Evolutionary conservation across 2,888 invertebrate genomes (phyloP).

Genomic region (Andrena trimmerana): DNA sequence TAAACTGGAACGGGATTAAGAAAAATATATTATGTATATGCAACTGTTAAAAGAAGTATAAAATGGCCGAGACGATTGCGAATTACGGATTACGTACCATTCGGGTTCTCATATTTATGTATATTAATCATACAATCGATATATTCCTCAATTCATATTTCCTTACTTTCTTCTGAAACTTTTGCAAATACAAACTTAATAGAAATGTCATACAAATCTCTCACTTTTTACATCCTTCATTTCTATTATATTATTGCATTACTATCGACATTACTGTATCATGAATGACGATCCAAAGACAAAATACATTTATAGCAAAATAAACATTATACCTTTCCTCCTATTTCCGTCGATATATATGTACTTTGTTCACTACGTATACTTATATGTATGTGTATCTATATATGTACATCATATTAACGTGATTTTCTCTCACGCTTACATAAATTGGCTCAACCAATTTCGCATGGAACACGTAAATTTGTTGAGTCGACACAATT

Average conservation of each 20-base stretch:
- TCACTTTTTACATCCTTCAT: conserved; percentile 23
- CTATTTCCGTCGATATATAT: conserved; percentile 42
- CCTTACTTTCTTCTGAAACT: conserved; percentile 6
- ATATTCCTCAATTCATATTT: not conserved
- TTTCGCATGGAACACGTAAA: conserved; percentile 11
- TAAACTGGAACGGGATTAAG: not conserved
- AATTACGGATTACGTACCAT: not conserved
- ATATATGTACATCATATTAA: conserved; percentile 58
- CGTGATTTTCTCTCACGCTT: conserved; percentile 22
- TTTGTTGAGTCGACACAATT: conserved; percentile 35
- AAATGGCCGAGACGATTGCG: not conserved
- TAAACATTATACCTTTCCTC: conserved; percentile 56
- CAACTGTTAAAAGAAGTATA: not conserved
- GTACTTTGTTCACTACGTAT: conserved; percentile 25
- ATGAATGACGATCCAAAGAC: conserved; percentile 50
- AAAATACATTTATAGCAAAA: conserved; percentile 65
- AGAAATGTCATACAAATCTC: conserved; percentile 15
- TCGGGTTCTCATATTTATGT: conserved; percentile 10
- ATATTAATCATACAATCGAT: not conserved
- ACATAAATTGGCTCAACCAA: conserved; percentile 45
- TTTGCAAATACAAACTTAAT: conserved; percentile 19
- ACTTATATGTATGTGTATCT: conserved; percentile 23
- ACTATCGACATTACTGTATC: conserved; percentile 26
- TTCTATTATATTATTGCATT: conserved; percentile 32
- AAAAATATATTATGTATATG: not conserved